Evolutionary conservation across 2,888 invertebrate species (phyloP).

Genomic region (Monoplex corrugatus): DNA sequence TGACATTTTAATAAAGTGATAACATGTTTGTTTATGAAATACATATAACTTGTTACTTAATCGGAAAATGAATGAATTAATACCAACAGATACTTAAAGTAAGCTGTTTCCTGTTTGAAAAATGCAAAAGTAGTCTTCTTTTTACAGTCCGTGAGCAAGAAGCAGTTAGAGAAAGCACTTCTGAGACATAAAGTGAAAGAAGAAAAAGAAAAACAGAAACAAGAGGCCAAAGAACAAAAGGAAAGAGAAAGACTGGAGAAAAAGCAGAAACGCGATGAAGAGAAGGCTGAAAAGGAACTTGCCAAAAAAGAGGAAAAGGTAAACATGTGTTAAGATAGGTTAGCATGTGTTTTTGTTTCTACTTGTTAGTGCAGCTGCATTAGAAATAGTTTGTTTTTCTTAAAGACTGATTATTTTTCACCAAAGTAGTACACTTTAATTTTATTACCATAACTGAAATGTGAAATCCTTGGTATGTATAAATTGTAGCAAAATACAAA

Average conservation of each 20-base stretch:
- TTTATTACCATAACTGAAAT: background rate
- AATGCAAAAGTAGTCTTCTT: background rate
- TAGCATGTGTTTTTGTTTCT: background rate
- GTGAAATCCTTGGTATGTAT: too few species aligned
- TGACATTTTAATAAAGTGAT: too few species aligned
- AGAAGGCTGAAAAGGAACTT: slow-evolving; percentile 66
- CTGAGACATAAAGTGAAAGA: slow-evolving; percentile 63
- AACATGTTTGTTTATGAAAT: too few species aligned
- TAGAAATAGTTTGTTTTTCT: too few species aligned
- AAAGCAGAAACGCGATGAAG: slow-evolving; percentile 63
- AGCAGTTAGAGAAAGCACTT: slow-evolving; percentile 55
- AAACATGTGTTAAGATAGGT: background rate
- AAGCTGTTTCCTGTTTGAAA: too few species aligned
- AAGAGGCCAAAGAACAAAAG: slow-evolving; percentile 63
- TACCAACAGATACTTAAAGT: too few species aligned
- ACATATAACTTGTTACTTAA: too few species aligned
- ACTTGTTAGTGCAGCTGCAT: background rate
- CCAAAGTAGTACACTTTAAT: background rate
- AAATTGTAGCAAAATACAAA: too few species aligned
- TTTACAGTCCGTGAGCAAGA: slow-evolving; percentile 30
- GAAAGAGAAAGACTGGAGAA: slow-evolving; percentile 63
- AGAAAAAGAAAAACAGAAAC: slow-evolving; percentile 61
- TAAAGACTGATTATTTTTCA: too few species aligned
- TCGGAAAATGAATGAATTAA: too few species aligned
- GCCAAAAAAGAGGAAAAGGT: slow-evolving; percentile 60